Evolutionary conservation across 2,888 invertebrate species (phyloP).

Genomic region (Chirona hameri): DNA sequence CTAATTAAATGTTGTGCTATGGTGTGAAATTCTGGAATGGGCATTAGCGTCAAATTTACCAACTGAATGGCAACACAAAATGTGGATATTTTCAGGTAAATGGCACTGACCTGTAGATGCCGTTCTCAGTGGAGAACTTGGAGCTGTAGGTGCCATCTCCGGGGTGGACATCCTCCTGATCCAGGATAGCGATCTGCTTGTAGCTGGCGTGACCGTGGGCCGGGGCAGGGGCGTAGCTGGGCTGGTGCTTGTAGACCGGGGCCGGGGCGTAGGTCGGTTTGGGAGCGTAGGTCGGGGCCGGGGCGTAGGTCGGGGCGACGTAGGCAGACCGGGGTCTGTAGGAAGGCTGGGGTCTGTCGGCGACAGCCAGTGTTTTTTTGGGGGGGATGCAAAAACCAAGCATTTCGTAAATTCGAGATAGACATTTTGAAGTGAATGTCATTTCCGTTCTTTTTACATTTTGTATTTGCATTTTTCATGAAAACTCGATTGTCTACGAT

Average conservation of each 20-base stretch:
- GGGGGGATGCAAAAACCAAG: too few species aligned
- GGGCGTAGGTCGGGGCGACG: background rate
- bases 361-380: too few species aligned
- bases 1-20: too few species aligned
- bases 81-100: background rate
- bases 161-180: background rate
- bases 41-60: background rate
- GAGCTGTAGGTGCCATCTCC: slow-evolving; percentile 25
- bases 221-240: background rate
- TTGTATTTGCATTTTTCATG: too few species aligned
- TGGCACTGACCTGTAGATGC: slow-evolving; percentile 6
- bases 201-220: background rate
- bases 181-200: background rate
- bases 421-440: too few species aligned
- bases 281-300: background rate
- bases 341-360: background rate
- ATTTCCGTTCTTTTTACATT: too few species aligned
- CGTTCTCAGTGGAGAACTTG: slow-evolving; percentile 9
- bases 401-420: too few species aligned
- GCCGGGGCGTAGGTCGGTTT: background rate
- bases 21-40: too few species aligned
- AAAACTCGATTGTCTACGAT: too few species aligned
- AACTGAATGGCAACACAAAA: background rate
- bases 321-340: background rate
- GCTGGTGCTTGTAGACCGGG: background rate